Conservation (phyloP, 2,797 vertebrate species). For the Aeoliscus strigatus region DNA sequence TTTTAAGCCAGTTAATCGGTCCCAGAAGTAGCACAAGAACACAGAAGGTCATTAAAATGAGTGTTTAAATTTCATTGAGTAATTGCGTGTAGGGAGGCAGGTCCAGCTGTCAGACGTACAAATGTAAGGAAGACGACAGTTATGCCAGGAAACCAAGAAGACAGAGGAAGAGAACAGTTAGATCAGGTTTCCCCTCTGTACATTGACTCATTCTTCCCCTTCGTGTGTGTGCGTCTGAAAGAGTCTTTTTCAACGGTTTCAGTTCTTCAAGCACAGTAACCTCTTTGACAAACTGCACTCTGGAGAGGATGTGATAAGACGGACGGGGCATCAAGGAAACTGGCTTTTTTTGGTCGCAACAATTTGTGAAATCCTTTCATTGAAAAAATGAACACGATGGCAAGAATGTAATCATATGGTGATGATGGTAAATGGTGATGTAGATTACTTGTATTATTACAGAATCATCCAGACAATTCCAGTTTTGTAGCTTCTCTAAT, state of each 20-base stretch:
- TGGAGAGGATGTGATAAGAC: slow-evolving; percentile 53
- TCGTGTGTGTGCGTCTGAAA: slow-evolving; percentile 48
- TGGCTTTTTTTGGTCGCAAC: slow-evolving; percentile 21
- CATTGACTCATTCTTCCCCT: slow-evolving; percentile 79
- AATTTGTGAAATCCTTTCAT: slow-evolving; percentile 47
- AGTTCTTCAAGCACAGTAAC: slow-evolving; percentile 56
- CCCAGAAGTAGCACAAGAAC: slow-evolving; percentile 21
- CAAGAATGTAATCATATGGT: not conserved
- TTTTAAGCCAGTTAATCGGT: slow-evolving; percentile 31
- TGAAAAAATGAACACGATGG: slow-evolving; percentile 12
- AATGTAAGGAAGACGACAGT: slow-evolving; percentile 69
- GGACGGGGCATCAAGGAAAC: slow-evolving; percentile 33
- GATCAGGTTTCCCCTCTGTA: slow-evolving; percentile 69
- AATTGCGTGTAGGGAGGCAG: slow-evolving; percentile 34
- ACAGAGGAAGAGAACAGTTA: slow-evolving; percentile 67
- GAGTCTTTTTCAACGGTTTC: slow-evolving; percentile 69
- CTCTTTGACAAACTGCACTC: slow-evolving; percentile 49
- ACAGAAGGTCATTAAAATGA: slow-evolving; percentile 57
- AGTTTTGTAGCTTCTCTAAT: too few species aligned
- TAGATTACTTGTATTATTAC: too few species aligned
- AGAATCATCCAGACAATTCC: too few species aligned
- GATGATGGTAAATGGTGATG: too few species aligned
- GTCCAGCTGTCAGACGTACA: slow-evolving; percentile 59
- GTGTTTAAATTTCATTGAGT: slow-evolving; percentile 33
- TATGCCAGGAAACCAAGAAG: slow-evolving; percentile 78